Percentiles rank a stretch among this genome's conserved stretches.
Evolutionary conservation across 2,113 vertebrate species (phyloP).

Genomic region (Dendropsophus ebraccatus): DNA sequence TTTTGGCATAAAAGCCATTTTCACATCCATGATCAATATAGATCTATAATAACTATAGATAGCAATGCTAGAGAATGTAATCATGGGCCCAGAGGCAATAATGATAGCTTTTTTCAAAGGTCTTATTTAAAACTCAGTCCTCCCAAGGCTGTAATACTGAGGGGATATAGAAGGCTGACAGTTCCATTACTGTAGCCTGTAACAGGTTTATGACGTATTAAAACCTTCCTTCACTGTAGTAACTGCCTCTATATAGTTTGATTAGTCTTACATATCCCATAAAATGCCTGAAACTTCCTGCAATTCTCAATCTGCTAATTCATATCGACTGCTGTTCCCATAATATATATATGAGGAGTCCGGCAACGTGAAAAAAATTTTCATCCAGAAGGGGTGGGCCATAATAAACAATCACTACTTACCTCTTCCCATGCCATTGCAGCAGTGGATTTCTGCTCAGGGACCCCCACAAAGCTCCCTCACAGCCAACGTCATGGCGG

Average conservation of each 20-base stretch:
- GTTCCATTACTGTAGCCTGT: not conserved
- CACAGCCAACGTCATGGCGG: too few relatives aligned
- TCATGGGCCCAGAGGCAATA: not conserved
- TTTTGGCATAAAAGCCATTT: not conserved
- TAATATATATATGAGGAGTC: too few relatives aligned
- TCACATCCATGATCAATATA: not conserved
- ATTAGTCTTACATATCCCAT: not conserved
- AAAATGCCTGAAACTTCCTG: not conserved
- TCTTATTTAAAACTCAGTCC: not conserved
- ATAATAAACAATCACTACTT: too few relatives aligned
- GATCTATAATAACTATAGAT: not conserved
- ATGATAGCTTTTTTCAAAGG: not conserved
- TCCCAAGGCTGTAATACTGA: not conserved
- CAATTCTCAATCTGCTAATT: not conserved
- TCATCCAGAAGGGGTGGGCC: too few relatives aligned
- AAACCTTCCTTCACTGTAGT: not conserved
- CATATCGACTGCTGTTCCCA: not conserved
- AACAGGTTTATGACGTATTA: not conserved
- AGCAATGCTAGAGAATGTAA: not conserved
- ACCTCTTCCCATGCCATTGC: too few relatives aligned
- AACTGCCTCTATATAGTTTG: not conserved
- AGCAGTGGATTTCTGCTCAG: too few relatives aligned
- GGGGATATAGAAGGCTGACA: not conserved
- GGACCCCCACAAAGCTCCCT: too few relatives aligned
- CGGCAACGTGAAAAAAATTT: too few relatives aligned